Evolutionary conservation across 2,113 vertebrate species (phyloP).

Genomic region (Pterophyllum scalare): DNA sequence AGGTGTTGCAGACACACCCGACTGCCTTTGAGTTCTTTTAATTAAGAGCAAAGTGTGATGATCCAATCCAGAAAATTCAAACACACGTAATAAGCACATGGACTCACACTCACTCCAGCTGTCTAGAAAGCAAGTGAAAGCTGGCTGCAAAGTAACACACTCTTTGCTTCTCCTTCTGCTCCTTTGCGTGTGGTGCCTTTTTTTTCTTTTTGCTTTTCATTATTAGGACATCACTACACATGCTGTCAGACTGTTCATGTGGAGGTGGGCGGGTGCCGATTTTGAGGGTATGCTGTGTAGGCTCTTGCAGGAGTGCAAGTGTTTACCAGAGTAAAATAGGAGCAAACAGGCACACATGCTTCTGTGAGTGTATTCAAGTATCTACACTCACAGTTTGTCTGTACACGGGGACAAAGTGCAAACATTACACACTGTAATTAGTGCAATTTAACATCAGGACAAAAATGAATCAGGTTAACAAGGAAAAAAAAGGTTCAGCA

Average conservation of each 20-base stretch:
- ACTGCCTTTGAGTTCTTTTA: slow-evolving; percentile 55
- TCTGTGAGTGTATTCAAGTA: not conserved
- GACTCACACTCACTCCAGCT: slow-evolving; percentile 31
- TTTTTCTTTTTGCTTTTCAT: not conserved
- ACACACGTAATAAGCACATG: not conserved
- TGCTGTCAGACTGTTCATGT: not conserved
- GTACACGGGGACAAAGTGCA: not conserved
- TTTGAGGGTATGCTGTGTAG: not conserved
- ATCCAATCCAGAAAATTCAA: slow-evolving; percentile 21
- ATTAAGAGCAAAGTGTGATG: slow-evolving; percentile 61
- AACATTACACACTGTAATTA: slow-evolving; percentile 34
- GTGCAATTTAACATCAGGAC: slow-evolving; percentile 15
- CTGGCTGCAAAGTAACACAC: slow-evolving; percentile 27
- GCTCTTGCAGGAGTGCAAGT: not conserved
- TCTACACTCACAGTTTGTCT: not conserved
- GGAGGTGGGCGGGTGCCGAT: not conserved
- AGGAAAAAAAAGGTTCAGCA: slow-evolving; percentile 48
- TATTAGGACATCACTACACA: not conserved
- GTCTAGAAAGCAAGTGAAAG: not conserved
- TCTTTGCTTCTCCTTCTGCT: not conserved
- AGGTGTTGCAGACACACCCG: slow-evolving; percentile 65
- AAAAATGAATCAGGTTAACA: slow-evolving; percentile 60
- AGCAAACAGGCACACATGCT: not conserved
- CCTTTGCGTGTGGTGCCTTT: slow-evolving; percentile 9
- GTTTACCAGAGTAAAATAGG: not conserved